Evolutionary conservation across 2,113 vertebrate species (phyloP).

Genomic region (Plecotus auritus): DNA sequence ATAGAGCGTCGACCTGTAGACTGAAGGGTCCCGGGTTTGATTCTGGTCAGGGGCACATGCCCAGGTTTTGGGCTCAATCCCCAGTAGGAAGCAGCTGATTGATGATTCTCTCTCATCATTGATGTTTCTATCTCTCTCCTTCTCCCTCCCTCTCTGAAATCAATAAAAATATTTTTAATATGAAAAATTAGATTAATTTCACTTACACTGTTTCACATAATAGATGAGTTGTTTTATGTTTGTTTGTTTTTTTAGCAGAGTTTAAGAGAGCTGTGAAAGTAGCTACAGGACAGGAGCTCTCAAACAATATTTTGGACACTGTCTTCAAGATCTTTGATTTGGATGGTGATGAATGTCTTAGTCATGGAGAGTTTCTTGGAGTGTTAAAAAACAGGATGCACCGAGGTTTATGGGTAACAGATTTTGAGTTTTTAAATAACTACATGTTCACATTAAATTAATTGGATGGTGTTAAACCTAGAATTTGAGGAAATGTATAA

Average conservation of each 20-base stretch:
- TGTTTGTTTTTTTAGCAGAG: conserved; percentile 83
- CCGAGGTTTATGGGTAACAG: conserved; percentile 92
- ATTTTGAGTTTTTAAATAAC: conserved; percentile 10
- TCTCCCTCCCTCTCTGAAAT: too few relatives aligned
- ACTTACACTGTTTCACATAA: neutral
- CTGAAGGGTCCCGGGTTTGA: too few relatives aligned
- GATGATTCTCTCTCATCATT: too few relatives aligned
- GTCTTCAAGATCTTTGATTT: conserved; percentile 98
- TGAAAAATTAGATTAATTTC: neutral
- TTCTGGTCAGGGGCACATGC: too few relatives aligned
- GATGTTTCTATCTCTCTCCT: too few relatives aligned
- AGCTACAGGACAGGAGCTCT: conserved; percentile 94
- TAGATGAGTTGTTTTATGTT: conserved; percentile 34
- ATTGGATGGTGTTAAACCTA: neutral
- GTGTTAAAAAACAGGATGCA: conserved; percentile 94
- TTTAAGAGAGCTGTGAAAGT: conserved; percentile 96
- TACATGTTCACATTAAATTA: neutral
- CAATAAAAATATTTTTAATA: neutral
- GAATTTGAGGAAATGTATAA: neutral
- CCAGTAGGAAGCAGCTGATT: too few relatives aligned
- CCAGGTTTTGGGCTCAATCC: too few relatives aligned
- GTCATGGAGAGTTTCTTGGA: conserved; percentile 92
- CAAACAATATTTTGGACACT: conserved; percentile 93
- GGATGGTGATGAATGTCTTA: conserved; percentile 95
- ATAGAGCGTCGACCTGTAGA: too few relatives aligned